Percentiles rank a stretch among this genome's conserved stretches.
Conservation (phyloP, 2,797 vertebrate species). For the Kryptopterus vitreolus region DNA sequence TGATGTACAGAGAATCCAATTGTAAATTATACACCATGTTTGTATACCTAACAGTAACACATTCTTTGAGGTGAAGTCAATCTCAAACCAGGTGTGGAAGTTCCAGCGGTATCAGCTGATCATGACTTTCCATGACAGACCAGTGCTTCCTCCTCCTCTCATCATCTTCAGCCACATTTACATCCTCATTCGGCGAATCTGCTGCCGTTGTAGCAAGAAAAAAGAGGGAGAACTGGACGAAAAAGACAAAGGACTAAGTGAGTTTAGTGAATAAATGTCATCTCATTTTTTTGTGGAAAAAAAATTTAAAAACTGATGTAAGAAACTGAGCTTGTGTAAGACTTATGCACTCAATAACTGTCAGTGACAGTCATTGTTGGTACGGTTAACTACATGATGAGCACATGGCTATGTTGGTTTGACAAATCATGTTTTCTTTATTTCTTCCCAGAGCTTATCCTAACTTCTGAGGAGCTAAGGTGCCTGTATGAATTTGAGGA, state of each 20-base stretch:
- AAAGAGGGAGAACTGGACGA: conserved; percentile 89
- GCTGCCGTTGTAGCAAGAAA: conserved; percentile 77
- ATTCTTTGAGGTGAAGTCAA: conserved; percentile 98
- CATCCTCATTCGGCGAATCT: conserved; percentile 83
- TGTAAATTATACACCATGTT: neutral
- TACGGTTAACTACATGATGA: neutral
- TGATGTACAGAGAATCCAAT: neutral
- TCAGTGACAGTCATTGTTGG: neutral
- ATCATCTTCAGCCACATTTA: conserved; percentile 96
- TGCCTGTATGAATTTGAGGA: conserved; percentile 94
- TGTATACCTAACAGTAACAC: conserved; percentile 84
- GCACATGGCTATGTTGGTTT: neutral
- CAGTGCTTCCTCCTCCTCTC: conserved; percentile 95
- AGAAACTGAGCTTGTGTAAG: neutral
- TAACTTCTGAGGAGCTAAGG: conserved; percentile 93
- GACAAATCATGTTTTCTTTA: conserved; percentile 22
- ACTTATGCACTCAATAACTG: neutral
- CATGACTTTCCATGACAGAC: conserved; percentile 97
- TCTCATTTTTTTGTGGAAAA: neutral
- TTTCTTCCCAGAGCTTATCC: conserved; percentile 82
- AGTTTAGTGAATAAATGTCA: conserved; percentile 52
- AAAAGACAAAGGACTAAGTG: conserved; percentile 91
- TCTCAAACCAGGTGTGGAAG: conserved; percentile 99
- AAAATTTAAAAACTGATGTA: too few relatives aligned
- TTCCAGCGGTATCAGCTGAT: conserved; percentile 98